Base-by-base conservation (phyloP, 2,888 invertebrate species). In the Caenorhabditis macrosperma region DNA sequence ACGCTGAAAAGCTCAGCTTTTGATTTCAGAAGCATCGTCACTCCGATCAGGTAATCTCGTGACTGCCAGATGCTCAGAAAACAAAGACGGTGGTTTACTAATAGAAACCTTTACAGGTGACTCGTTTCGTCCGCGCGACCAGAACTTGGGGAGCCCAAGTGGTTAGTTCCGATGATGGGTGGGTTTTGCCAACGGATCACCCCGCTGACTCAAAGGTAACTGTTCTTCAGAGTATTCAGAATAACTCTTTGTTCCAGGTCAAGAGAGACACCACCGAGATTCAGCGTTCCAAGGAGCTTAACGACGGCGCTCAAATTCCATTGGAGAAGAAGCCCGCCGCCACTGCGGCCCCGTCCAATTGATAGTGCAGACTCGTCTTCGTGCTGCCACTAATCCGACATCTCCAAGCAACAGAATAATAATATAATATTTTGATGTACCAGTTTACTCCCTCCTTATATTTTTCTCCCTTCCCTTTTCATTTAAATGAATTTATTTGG, bases 261-360 rank as follows among this genome's bases (percentile, higher is more conserved):
- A 71, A 63, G 41, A 61, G 71, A 28, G 55, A 63, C 35, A 63
- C 52, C 30, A 48, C n/a, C 28, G 1, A 72, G 30, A 72, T 66
- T 10, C 33, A 35, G 7, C 57, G 52, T 20, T 17, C 78, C 10
- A 60, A 54, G 17, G 78, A 78, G 20, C 26, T 78, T 35, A 78
- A 78, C 28, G 72, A 78, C 35, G 78, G 72, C 9, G 72, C 41
- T 2, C 68, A 69, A 24, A 24, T 78, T 33, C 72, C 78, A 54
- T 15, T 78, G 22, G 35, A 44, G 15, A 55, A 72, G 55, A 72
- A 72, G 64, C 72, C 57, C 6, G 5, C 67, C 1, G 38, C 35
- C 1, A 57, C 57, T 10, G 24, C 57, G 2, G 1, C 54, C n/a
- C 38, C 33, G 30, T 20, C 30, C 20, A 24, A 50, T 4, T 50